Evolutionary conservation across 1,140 invertebrate genomes (phyloP).

Genomic region (Nebria ingens): DNA sequence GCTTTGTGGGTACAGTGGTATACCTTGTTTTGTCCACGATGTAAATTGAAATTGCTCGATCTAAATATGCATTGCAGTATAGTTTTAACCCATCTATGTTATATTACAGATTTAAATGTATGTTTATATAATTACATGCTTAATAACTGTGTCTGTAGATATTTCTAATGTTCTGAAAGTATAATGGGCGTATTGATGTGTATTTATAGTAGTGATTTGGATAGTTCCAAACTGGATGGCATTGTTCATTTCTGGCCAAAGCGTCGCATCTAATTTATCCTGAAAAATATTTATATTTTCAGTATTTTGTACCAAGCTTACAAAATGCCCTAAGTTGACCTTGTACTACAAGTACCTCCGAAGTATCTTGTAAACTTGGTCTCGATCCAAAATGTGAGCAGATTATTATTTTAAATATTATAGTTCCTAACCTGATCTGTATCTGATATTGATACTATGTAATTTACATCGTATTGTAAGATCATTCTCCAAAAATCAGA

Average conservation of each 20-base stretch:
- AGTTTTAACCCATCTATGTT: too few relatives aligned
- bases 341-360: too few relatives aligned
- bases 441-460: too few relatives aligned
- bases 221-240: slow-evolving; percentile 33
- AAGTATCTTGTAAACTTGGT: too few relatives aligned
- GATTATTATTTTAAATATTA: slow-evolving; percentile 59
- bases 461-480: slow-evolving; percentile 52
- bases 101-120: too few relatives aligned
- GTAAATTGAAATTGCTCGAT: slow-evolving; percentile 38
- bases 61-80: too few relatives aligned
- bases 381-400: too few relatives aligned
- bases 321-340: too few relatives aligned
- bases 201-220: slow-evolving; percentile 33
- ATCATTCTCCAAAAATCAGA: slow-evolving; percentile 71
- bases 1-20: slow-evolving; percentile 43
- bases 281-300: slow-evolving; percentile 33
- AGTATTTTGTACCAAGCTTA: slow-evolving; percentile 33
- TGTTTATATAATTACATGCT: slow-evolving; percentile 40
- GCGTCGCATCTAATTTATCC: slow-evolving; percentile 44
- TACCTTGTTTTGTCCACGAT: slow-evolving; percentile 54
- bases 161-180: slow-evolving; percentile 41
- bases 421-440: slow-evolving; percentile 66
- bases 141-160: slow-evolving; percentile 37
- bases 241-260: slow-evolving; percentile 42
- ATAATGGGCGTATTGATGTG: slow-evolving; percentile 39